A percentile compares a stretch with the other conserved stretches of the same genome.
Conservation (phyloP, 2,888 invertebrate genomes). For the Subacronicta megacephala region DNA sequence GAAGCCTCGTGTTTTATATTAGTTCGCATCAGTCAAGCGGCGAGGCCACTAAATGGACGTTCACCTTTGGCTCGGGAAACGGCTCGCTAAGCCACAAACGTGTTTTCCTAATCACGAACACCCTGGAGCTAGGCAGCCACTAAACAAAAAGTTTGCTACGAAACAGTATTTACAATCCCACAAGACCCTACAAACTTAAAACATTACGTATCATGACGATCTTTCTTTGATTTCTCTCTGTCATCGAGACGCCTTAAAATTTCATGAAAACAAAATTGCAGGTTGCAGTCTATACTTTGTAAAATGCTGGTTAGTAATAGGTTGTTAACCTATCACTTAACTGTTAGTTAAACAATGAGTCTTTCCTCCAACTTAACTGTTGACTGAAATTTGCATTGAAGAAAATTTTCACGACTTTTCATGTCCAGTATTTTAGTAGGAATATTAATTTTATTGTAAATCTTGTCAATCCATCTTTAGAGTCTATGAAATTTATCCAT, state of each 20-base stretch:
- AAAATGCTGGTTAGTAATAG: slow-evolving; percentile 5
- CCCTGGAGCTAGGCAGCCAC: slow-evolving; percentile 24
- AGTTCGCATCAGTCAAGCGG: slow-evolving; percentile 28
- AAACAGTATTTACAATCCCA: too few relatives aligned
- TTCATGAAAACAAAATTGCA: neutral
- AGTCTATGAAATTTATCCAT: neutral
- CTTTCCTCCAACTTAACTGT: neutral
- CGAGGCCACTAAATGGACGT: slow-evolving; percentile 47
- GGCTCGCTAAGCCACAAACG: slow-evolving; percentile 40
- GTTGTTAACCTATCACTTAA: slow-evolving; percentile 11
- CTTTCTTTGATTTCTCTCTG: too few relatives aligned
- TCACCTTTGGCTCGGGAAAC: slow-evolving; percentile 49
- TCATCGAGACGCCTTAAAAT: too few relatives aligned
- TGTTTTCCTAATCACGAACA: slow-evolving; percentile 45
- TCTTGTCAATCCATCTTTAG: neutral
- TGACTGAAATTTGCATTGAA: slow-evolving; percentile 1
- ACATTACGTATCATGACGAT: too few relatives aligned
- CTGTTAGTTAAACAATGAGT: slow-evolving; percentile 1
- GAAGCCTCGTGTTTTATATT: slow-evolving; percentile 14
- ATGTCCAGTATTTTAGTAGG: neutral
- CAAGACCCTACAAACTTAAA: too few relatives aligned
- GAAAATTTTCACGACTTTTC: neutral
- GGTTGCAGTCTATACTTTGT: neutral
- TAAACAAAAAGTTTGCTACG: slow-evolving; percentile 7
- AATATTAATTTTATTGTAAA: too few relatives aligned